These are phyloP conservation scores for Egretta garzetta DNA, from an alignment of 2,113 vertebrate genomes.

Conservation along the genomic window DNA sequence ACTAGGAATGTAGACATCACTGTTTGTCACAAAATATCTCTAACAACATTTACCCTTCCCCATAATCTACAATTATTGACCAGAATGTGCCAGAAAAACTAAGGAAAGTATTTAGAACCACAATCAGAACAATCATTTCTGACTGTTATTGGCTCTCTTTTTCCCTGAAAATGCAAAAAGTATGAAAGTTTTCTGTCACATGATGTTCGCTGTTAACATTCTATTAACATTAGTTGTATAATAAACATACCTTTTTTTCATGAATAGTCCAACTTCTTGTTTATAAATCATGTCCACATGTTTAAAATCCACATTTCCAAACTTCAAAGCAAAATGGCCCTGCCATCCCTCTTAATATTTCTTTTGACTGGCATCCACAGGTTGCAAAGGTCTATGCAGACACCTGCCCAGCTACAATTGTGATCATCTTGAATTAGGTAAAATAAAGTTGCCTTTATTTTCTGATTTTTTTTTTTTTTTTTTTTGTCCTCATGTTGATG, in stretches of 20 bases:
- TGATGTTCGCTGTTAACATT: not conserved
- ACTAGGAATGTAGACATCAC: not conserved
- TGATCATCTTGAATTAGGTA: not conserved
- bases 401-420: not conserved
- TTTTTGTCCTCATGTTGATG: not conserved
- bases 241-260: not conserved
- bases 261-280: not conserved
- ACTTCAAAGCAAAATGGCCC: not conserved
- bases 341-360: not conserved
- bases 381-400: not conserved
- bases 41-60: not conserved
- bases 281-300: not conserved
- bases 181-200: not conserved
- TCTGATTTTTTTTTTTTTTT: not conserved
- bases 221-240: not conserved
- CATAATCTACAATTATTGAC: not conserved
- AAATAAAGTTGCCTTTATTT: not conserved
- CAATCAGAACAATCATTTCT: not conserved
- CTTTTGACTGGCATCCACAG: not conserved
- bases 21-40: not conserved
- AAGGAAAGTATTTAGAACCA: not conserved
- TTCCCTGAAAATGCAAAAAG: not conserved
- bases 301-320: not conserved
- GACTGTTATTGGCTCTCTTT: not conserved
- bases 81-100: not conserved